Conservation (phyloP, 1,140 invertebrate genomes). For the Zeugodacus cucurbitae region DNA sequence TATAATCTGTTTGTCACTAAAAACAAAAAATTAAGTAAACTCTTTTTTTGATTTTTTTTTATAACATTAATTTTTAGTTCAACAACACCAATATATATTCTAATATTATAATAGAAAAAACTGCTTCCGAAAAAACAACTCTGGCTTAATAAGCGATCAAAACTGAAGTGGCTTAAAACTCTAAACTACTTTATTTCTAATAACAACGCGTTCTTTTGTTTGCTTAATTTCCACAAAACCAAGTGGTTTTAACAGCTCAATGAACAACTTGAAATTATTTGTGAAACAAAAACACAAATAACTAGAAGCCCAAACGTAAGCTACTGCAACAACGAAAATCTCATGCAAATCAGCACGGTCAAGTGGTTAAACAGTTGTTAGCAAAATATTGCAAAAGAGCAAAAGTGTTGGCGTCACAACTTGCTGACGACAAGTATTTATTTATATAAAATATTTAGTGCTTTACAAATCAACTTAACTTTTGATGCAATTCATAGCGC, state of each 20-base stretch:
- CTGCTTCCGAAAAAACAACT: background rate
- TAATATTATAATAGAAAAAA: background rate
- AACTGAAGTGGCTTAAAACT: background rate
- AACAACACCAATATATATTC: too few relatives aligned
- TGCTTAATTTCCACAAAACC: background rate
- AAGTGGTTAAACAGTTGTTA: conserved; percentile 33
- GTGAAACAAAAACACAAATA: background rate
- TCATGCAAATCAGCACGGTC: background rate
- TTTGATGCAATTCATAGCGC: background rate
- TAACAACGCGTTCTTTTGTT: background rate
- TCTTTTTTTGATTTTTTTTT: too few relatives aligned
- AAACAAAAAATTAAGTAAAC: too few relatives aligned
- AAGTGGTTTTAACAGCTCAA: background rate
- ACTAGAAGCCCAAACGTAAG: background rate
- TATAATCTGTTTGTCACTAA: too few relatives aligned
- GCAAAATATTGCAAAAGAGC: conserved; percentile 18
- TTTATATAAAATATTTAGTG: background rate
- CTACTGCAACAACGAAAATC: conserved; percentile 1
- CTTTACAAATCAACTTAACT: background rate
- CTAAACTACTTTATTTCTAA: background rate
- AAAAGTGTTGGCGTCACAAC: conserved; percentile 29
- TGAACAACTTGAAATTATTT: background rate
- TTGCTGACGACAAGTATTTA: background rate
- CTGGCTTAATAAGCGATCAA: background rate
- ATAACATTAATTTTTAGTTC: background rate